Percentiles rank a stretch among this genome's conserved stretches.
Conservation (phyloP, 1,140 invertebrate genomes). For the Drosophila insularis region DNA sequence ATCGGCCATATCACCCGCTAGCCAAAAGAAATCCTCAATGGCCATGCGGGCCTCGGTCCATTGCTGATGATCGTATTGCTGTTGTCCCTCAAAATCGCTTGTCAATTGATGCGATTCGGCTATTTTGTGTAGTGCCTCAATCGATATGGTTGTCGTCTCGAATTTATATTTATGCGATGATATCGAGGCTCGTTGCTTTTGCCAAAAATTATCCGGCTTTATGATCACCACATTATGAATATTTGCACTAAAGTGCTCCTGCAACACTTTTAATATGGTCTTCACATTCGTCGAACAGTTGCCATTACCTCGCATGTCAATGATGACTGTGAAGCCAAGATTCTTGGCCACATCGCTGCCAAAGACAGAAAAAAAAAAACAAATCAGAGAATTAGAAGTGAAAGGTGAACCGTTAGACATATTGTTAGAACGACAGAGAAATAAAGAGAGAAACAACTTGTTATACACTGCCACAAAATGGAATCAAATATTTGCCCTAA, state of each 20-base stretch:
- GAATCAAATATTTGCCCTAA: too few species aligned
- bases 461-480: conserved; percentile 9
- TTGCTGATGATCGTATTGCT: conserved; percentile 97
- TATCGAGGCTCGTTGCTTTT: conserved; percentile 98
- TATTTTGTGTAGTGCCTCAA: conserved; percentile 95
- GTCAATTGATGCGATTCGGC: conserved; percentile 96
- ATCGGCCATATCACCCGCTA: conserved; percentile 95
- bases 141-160: conserved; percentile 98
- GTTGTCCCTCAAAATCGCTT: conserved; percentile 94
- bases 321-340: conserved; percentile 95
- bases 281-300: conserved; percentile 98
- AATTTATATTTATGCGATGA: conserved; percentile 99
- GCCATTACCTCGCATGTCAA: conserved; percentile 95
- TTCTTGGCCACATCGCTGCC: conserved; percentile 93
- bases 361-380: conserved; percentile 79
- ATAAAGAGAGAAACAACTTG: not conserved
- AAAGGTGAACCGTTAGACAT: conserved; percentile 47
- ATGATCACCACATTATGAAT: conserved; percentile 97
- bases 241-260: conserved; percentile 95
- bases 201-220: conserved; percentile 99
- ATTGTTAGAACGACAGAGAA: conserved; percentile 20
- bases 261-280: conserved; percentile 97
- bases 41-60: conserved; percentile 97
- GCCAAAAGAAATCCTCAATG: conserved; percentile 97
- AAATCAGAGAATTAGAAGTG: conserved; percentile 49